Conservation (phyloP, 2,113 vertebrate species). For the Chrysochloris asiatica region DNA sequence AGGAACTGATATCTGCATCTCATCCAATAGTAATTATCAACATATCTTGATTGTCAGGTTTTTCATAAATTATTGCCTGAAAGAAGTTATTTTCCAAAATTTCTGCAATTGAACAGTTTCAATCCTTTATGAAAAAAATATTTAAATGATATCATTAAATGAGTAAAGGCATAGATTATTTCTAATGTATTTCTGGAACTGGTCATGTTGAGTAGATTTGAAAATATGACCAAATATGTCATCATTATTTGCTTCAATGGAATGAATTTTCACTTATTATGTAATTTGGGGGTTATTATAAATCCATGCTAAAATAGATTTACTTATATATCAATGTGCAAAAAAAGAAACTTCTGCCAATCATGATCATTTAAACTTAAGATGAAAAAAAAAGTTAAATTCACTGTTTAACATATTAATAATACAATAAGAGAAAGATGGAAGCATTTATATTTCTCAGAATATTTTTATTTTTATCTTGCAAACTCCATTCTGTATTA, state of each 20-base stretch:
- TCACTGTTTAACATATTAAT: background rate
- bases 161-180: background rate
- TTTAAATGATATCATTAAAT: background rate
- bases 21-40: background rate
- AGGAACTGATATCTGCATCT: background rate
- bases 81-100: background rate
- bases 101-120: background rate
- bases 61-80: background rate
- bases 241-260: background rate
- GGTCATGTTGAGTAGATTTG: background rate
- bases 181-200: background rate
- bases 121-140: background rate
- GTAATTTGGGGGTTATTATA: background rate
- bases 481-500: background rate
- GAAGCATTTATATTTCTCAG: background rate
- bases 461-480: slow-evolving; percentile 5
- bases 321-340: background rate
- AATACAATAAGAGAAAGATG: background rate
- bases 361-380: background rate
- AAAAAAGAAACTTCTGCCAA: background rate
- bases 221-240: background rate
- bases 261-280: background rate
- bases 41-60: too few relatives aligned
- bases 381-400: slow-evolving; percentile 3
- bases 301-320: background rate